phyloP scores from a whole-genome alignment of 2,113 vertebrate species.

The Pelodiscus sinensis region DNA sequence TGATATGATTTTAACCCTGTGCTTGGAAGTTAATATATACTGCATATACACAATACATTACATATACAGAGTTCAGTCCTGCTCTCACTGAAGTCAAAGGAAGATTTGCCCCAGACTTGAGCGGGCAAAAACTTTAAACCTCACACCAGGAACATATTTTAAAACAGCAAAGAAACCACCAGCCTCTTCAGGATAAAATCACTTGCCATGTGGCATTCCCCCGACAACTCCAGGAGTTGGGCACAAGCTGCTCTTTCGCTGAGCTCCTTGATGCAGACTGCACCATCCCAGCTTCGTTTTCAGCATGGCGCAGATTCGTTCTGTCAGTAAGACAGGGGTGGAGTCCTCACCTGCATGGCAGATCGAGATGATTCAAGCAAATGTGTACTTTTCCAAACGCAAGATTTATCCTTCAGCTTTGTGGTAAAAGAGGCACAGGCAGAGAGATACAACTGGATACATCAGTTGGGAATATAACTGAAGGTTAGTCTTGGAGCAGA shows the following conservation, averaged over 20 bases:
- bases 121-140: background rate
- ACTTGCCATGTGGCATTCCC: background rate
- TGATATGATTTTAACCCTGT: background rate
- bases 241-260: fast-evolving
- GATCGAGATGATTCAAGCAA: background rate
- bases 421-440: background rate
- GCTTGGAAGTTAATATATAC: background rate
- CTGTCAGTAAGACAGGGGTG: background rate
- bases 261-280: background rate
- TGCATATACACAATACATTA: fast-evolving
- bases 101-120: background rate
- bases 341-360: background rate
- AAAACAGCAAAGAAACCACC: background rate
- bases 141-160: background rate
- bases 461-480: background rate
- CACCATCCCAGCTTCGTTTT: too few relatives aligned
- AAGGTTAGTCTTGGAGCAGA: background rate
- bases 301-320: background rate
- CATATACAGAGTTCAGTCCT: background rate
- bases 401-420: background rate
- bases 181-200: background rate
- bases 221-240: fast-evolving
- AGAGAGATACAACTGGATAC: background rate
- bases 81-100: background rate
- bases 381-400: fast-evolving